Conservation (phyloP, 1,140 invertebrate species). For the Solenopsis invicta region DNA sequence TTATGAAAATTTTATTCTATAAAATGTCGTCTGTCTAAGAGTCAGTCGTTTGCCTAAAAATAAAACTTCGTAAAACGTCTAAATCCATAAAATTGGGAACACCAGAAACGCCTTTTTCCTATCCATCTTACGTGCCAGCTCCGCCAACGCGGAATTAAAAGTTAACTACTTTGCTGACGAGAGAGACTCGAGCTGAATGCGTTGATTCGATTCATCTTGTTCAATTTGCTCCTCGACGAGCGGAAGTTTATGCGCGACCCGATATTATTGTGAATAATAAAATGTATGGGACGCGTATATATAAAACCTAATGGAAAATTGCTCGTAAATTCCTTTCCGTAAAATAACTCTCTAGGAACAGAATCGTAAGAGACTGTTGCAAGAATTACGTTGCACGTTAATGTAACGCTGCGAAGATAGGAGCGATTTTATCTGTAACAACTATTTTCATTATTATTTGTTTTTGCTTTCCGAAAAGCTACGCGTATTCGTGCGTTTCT, state of each 20-base stretch:
- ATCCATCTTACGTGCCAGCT: background rate
- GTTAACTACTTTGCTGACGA: conserved; percentile 37
- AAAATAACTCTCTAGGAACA: background rate
- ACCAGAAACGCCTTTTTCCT: background rate
- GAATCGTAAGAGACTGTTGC: background rate
- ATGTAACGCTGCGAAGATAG: background rate
- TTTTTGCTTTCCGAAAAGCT: background rate
- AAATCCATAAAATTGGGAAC: background rate
- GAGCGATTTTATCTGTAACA: background rate
- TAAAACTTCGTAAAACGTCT: too few relatives aligned
- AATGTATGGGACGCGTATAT: background rate
- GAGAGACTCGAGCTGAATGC: conserved; percentile 23
- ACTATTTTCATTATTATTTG: background rate
- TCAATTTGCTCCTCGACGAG: conserved; percentile 21
- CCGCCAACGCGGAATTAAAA: conserved; percentile 43
- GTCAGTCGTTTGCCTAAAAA: background rate
- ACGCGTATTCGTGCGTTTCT: background rate
- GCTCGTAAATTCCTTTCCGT: background rate
- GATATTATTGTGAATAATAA: conserved; percentile 24
- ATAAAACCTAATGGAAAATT: conserved; percentile 21
- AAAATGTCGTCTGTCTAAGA: background rate
- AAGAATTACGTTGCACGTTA: background rate
- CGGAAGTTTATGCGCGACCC: conserved; percentile 15
- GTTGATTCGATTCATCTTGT: conserved; percentile 40
- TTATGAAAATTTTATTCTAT: background rate